Evolutionary conservation across 2,888 invertebrate genomes (phyloP), one percentile per base, ranked within the genome.

Genomic region (Machimus atricapillus): DNA sequence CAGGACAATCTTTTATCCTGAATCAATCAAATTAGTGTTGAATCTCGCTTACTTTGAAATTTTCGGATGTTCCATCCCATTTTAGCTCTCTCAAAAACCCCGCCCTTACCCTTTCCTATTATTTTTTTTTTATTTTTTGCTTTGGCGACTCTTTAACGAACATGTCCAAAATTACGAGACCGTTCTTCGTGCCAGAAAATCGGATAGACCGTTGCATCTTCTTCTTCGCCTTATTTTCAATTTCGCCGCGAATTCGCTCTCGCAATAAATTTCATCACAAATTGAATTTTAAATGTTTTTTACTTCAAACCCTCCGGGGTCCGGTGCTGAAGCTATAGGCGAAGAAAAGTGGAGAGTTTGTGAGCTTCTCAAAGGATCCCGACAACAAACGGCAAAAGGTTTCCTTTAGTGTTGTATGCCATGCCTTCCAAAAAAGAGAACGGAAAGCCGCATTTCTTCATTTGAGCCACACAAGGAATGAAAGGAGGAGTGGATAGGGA

Each of bases 361-460:
- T 27, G 14, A 0, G 19, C 12, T 27, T 3, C 27, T 66, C 52
- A 79, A 52, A 79, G 31, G 79, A 23, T 4, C 31, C 40, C 52
- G 52, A 79, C 66, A 66, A 27, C 66, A 66, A 66, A 66, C 66
- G 66, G 66, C 23, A 23, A 66, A 66, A 27, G 66, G 66, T 23
- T 66, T 66, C 66, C 66, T 66, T 66, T 66, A 46, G 43, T 46
- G 9, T 23, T 19, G 23, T 66, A 66, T 66, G 27, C 23, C 27
- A 8, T 8, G 8, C 56, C 56, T n/a, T 27, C 66, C 66, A 27
- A 27, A 66, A 66, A 66, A 56, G 23, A 37, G 19, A 82, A 34
- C 31, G 82, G 37, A 82, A 82, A 82, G 34, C 82, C 82, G 82
- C 82, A 82, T 82, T 82, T 82, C 82, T 82, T 82, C 82, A 82